Evolutionary conservation across 2,888 invertebrate genomes (phyloP).

Genomic region (Trissolcus japonicus): DNA sequence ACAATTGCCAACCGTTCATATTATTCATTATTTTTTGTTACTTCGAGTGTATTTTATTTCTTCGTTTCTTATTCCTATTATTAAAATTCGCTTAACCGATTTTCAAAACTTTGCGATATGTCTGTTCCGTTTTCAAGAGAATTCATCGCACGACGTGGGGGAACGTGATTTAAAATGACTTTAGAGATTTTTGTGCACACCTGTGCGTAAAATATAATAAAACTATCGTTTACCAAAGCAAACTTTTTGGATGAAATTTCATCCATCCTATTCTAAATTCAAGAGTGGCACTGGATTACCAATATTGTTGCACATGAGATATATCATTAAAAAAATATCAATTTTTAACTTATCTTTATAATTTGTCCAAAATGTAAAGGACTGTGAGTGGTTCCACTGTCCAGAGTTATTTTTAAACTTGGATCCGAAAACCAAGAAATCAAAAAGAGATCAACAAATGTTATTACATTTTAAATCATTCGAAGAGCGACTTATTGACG

Average conservation of each 20-base stretch:
- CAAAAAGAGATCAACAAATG: background rate
- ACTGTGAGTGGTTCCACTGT: background rate
- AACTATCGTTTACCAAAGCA: constrained; percentile 9
- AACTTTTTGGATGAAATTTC: background rate
- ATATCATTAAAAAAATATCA: background rate
- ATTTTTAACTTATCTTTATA: background rate
- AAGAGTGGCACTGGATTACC: constrained; percentile 18
- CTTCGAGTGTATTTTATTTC: background rate
- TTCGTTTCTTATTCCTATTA: too few relatives aligned
- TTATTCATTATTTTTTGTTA: background rate
- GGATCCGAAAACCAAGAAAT: background rate
- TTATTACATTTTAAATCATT: background rate
- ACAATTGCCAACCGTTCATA: background rate
- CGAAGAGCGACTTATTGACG: background rate
- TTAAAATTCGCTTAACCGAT: too few relatives aligned
- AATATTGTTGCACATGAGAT: too few relatives aligned
- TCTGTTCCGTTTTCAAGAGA: background rate
- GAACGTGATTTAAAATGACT: background rate
- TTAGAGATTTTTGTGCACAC: constrained; percentile 21
- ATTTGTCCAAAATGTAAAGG: background rate
- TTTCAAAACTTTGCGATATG: background rate
- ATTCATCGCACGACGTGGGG: constrained; percentile 1
- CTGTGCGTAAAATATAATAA: constrained; percentile 13
- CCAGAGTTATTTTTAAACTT: background rate
- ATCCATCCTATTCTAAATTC: background rate